A percentile compares a stretch with the other conserved stretches of the same genome.
Conservation (phyloP, 1,140 invertebrate genomes). For the Dolichoris vasculosae region DNA sequence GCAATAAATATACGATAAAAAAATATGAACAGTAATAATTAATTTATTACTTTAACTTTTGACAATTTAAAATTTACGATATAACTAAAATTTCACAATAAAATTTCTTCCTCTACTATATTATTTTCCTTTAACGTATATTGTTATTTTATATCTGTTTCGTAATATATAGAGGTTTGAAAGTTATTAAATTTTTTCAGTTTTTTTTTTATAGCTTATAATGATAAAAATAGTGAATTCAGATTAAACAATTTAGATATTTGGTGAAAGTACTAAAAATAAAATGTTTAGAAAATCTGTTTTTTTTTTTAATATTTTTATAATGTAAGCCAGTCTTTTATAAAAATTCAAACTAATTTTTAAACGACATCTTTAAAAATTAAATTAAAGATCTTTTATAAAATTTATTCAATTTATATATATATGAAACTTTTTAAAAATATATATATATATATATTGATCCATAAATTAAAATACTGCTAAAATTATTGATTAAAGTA, state of each 20-base stretch:
- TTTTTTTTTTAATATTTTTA: neutral
- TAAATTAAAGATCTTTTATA: neutral
- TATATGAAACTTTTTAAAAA: neutral
- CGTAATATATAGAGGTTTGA: too few species aligned
- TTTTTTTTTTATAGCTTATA: neutral
- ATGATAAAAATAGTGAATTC: neutral
- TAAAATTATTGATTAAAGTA: neutral
- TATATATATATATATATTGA: neutral
- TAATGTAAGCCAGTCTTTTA: neutral
- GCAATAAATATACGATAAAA: too few species aligned
- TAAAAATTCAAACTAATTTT: neutral
- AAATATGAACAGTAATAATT: too few species aligned
- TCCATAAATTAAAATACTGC: neutral
- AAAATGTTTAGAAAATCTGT: neutral
- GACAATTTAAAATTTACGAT: too few species aligned
- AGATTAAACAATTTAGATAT: neutral
- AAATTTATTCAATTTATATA: neutral
- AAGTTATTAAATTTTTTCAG: too few species aligned
- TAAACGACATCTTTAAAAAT: neutral
- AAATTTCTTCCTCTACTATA: too few species aligned
- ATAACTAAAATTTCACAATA: too few species aligned
- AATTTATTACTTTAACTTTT: too few species aligned
- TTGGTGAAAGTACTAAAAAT: neutral
- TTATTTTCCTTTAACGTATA: too few species aligned
- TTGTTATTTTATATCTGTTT: too few species aligned